phyloP scores from a whole-genome alignment of 1,140 invertebrate species.

The Saccostrea glomerata region DNA sequence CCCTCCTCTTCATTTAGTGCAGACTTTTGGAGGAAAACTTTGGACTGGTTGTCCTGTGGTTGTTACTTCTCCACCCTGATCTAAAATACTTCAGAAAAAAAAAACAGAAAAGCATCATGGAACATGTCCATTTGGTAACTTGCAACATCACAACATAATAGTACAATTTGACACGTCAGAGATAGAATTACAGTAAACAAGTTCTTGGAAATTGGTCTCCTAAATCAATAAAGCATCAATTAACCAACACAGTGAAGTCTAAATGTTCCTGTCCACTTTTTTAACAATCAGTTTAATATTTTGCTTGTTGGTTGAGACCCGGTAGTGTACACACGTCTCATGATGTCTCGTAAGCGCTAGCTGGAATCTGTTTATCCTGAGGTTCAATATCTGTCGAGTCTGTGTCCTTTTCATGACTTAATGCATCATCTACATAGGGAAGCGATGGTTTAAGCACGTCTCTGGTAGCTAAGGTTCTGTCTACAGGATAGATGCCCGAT shows the following conservation, averaged over 20 bases:
- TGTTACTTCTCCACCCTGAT: conserved; percentile 35
- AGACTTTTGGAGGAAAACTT: conserved; percentile 55
- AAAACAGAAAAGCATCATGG: conserved; percentile 40
- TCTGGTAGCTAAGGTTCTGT: conserved; percentile 41
- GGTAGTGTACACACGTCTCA: not conserved
- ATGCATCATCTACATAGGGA: too few relatives aligned
- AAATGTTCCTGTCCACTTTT: too few relatives aligned
- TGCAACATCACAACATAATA: conserved; percentile 44
- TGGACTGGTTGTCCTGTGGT: conserved; percentile 33
- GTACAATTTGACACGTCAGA: too few relatives aligned
- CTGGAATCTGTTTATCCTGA: not conserved
- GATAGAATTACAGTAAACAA: too few relatives aligned
- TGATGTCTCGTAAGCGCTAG: not conserved
- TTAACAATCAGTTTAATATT: too few relatives aligned
- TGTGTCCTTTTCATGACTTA: too few relatives aligned
- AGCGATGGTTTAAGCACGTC: not conserved
- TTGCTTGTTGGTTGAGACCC: not conserved
- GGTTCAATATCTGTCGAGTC: too few relatives aligned
- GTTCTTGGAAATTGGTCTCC: too few relatives aligned
- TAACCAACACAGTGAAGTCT: too few relatives aligned
- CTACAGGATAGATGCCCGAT: conserved; percentile 49
- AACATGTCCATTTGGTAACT: conserved; percentile 52
- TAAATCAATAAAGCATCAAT: too few relatives aligned
- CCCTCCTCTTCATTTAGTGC: conserved; percentile 43
- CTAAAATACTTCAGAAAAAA: conserved; percentile 48